Percentiles rank a stretch among this genome's conserved stretches.
Conservation (phyloP, 2,888 invertebrate genomes). For the Gnatocerus cornutus region DNA sequence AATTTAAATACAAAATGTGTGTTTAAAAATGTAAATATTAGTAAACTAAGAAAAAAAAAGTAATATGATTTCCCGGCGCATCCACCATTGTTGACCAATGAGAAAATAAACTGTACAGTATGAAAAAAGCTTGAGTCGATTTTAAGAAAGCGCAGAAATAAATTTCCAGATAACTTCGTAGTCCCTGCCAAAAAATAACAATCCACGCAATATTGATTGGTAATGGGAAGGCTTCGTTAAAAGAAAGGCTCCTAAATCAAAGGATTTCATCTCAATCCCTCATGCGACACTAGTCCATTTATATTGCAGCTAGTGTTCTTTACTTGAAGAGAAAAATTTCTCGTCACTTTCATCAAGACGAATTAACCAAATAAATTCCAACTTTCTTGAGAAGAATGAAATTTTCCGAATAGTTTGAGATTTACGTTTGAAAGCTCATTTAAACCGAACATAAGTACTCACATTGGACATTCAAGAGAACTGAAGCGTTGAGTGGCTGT, state of each 20-base stretch:
- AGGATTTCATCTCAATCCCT: conserved; percentile 38
- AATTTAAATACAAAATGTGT: too few species aligned
- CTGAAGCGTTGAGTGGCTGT: conserved; percentile 75
- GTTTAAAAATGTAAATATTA: too few species aligned
- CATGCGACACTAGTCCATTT: conserved; percentile 30
- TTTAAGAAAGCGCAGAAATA: not conserved
- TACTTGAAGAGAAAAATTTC: not conserved
- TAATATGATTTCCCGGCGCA: too few species aligned
- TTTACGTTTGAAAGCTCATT: conserved; percentile 29
- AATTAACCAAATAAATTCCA: conserved; percentile 12
- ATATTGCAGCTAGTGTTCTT: conserved; percentile 10
- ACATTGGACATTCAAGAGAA: conserved; percentile 80
- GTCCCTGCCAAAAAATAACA: conserved; percentile 9
- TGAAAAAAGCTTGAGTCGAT: too few species aligned
- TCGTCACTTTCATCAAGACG: conserved; percentile 12
- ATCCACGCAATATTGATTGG: conserved; percentile 37
- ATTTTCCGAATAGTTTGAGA: conserved; percentile 34
- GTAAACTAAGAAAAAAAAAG: too few species aligned
- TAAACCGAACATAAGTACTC: conserved; percentile 68
- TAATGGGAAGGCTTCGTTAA: conserved; percentile 34
- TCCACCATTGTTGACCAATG: too few species aligned
- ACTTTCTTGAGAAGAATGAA: conserved; percentile 19
- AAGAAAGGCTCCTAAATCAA: conserved; percentile 45
- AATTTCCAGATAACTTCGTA: not conserved
- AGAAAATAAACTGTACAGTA: too few species aligned